Percentiles rank a stretch among this genome's conserved stretches.
phyloP scores from a whole-genome alignment of 1,140 invertebrate genomes.

The Tetragonula clypearis region DNA sequence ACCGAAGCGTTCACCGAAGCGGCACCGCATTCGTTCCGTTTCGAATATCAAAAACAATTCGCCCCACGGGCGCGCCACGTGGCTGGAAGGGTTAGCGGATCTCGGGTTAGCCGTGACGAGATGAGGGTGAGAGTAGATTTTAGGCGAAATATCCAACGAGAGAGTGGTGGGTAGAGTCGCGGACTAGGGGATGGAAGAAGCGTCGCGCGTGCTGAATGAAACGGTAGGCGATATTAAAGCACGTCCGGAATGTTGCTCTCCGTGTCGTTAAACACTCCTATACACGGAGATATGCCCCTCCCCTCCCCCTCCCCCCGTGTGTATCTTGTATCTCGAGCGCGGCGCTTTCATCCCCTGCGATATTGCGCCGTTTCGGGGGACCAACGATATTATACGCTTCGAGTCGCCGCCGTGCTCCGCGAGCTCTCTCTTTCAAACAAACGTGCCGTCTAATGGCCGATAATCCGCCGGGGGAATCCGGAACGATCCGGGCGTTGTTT shows the following conservation, averaged over 20 bases:
- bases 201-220: conserved; percentile 48
- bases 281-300: background rate
- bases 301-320: background rate
- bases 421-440: conserved; percentile 33
- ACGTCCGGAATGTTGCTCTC: conserved; percentile 65
- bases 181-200: background rate
- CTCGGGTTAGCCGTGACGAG: background rate
- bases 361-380: conserved; percentile 40
- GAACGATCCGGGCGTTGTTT: background rate
- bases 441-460: conserved; percentile 19
- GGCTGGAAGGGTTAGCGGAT: conserved; percentile 65
- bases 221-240: conserved; percentile 71
- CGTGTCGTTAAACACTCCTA: conserved; percentile 65
- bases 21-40: conserved; percentile 69
- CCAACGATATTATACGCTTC: conserved; percentile 33
- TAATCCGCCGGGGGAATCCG: background rate
- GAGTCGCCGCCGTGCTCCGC: conserved; percentile 11
- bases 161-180: background rate
- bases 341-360: conserved; percentile 22
- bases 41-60: conserved; percentile 76
- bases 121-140: conserved; percentile 44
- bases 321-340: no score
- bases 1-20: conserved; percentile 52
- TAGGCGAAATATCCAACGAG: conserved; percentile 27
- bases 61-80: conserved; percentile 58